Evolutionary conservation across 2,888 invertebrate species (phyloP).

Genomic region (Xanthia icteritia): DNA sequence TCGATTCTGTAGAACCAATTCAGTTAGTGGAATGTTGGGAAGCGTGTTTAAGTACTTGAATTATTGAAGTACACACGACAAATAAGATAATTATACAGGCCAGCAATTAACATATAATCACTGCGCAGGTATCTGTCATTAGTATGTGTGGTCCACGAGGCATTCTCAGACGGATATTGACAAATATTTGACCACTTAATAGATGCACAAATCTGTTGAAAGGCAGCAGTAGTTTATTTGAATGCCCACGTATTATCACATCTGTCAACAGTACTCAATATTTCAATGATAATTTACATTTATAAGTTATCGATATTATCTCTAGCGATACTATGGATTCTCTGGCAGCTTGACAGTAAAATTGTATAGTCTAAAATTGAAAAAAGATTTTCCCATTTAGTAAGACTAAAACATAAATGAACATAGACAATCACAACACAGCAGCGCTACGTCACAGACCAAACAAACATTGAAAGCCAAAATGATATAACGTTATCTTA

Average conservation of each 20-base stretch:
- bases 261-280: background rate
- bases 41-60: constrained; percentile 7
- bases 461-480: constrained; percentile 66
- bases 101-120: constrained; percentile 1
- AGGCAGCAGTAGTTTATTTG: background rate
- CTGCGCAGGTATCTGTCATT: background rate
- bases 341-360: constrained; percentile 12
- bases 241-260: constrained; percentile 23
- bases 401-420: constrained; percentile 42
- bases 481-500: constrained; percentile 49
- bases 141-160: background rate
- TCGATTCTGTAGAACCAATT: constrained; percentile 83
- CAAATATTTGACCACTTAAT: background rate
- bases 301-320: constrained; percentile 12
- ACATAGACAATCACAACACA: constrained; percentile 59
- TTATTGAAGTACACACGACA: background rate
- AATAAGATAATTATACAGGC: constrained; percentile 22
- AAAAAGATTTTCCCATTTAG: background rate
- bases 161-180: background rate
- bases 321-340: background rate
- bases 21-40: constrained; percentile 49
- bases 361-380: background rate
- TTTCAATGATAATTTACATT: background rate
- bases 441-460: constrained; percentile 52
- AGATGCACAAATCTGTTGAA: background rate